Percentiles rank a stretch among this genome's conserved stretches.
phyloP scores from a whole-genome alignment of 2,113 vertebrate genomes.

The Machaerirhynchus nigripectus region DNA sequence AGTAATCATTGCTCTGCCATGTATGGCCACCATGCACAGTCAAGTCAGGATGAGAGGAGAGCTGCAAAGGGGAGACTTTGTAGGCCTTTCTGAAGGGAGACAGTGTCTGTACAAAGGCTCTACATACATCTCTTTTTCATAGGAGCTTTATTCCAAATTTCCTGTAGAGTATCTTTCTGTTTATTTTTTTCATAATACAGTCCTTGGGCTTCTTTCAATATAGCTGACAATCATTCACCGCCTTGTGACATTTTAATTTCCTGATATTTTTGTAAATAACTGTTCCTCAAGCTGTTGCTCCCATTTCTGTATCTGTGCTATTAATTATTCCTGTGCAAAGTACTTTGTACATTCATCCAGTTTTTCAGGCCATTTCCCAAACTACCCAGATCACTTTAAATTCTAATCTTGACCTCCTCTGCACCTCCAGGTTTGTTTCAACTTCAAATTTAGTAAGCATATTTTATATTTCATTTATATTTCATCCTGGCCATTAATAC shows the following conservation, averaged over 20 bases:
- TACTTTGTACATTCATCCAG: neutral
- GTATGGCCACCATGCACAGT: no score
- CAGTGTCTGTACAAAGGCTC: neutral
- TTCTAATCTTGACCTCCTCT: neutral
- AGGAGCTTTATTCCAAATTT: neutral
- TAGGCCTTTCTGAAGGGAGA: neutral
- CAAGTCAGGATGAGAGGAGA: neutral
- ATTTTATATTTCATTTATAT: neutral
- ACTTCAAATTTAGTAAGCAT: neutral
- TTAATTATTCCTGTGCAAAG: neutral
- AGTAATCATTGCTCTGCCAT: fast-evolving
- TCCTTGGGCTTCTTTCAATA: neutral
- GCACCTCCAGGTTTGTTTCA: neutral
- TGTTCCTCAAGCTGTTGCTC: neutral
- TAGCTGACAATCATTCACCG: neutral
- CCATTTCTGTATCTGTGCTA: neutral
- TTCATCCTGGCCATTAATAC: neutral
- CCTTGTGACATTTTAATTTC: neutral
- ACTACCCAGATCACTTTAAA: neutral
- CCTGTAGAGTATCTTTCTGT: neutral
- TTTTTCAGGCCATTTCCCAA: neutral
- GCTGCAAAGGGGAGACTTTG: neutral
- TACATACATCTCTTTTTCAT: neutral
- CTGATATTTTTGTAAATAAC: neutral
- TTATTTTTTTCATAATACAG: neutral